A percentile compares a stretch with the other conserved stretches of the same genome.
phyloP scores from a whole-genome alignment of 1,140 invertebrate genomes.

The Aricia agestis region DNA sequence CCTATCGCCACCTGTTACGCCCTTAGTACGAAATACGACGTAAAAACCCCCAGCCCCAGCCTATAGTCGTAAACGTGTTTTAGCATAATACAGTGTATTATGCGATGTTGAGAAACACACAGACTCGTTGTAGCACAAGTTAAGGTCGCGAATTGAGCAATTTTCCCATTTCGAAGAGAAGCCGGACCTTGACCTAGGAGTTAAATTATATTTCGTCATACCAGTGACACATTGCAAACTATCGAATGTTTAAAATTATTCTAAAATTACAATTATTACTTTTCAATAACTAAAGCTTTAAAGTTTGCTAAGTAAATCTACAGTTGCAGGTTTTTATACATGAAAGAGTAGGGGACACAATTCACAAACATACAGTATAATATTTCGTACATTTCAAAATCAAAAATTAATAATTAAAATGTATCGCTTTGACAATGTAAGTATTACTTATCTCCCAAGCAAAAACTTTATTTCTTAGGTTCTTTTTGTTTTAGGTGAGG shows the following conservation, averaged over 20 bases:
- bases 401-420: no score
- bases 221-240: constrained; percentile 48
- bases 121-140: constrained; percentile 52
- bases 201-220: constrained; percentile 66
- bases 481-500: no score
- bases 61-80: constrained; percentile 28
- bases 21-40: not conserved
- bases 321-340: no score
- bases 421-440: no score
- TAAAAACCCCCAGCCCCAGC: constrained; percentile 26
- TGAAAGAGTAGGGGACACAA: no score
- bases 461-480: no score
- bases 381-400: no score
- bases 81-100: constrained; percentile 23
- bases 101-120: constrained; percentile 51
- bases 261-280: not conserved
- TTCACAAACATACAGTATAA: no score
- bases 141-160: constrained; percentile 71
- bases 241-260: constrained; percentile 15
- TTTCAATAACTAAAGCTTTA: no score
- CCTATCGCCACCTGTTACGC: no score
- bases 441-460: no score
- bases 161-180: constrained; percentile 74
- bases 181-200: constrained; percentile 72
- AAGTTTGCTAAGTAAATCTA: no score